Evolutionary conservation across 2,113 vertebrate genomes (phyloP).

Genomic region (Poicephalus meyeri): DNA sequence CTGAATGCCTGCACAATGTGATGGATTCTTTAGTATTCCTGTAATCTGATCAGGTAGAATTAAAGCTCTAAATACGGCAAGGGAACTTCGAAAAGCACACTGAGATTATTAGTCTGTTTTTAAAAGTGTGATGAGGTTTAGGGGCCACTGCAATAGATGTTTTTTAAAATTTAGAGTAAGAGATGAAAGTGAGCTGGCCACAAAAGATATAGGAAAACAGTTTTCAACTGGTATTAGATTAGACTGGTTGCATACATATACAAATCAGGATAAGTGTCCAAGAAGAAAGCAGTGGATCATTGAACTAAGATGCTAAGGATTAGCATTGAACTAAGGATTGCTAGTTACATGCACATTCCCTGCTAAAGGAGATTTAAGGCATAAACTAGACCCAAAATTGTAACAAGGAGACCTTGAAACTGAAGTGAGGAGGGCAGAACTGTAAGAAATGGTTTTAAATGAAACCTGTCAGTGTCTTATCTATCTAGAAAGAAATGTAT

Average conservation of each 20-base stretch:
- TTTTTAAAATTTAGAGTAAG: not conserved
- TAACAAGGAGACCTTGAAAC: not conserved
- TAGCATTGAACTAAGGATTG: no score
- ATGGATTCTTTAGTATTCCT: not conserved
- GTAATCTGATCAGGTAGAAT: not conserved
- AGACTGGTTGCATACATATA: not conserved
- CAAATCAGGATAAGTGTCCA: not conserved
- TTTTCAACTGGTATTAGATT: not conserved
- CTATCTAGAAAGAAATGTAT: conserved; percentile 4
- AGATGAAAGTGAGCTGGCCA: not conserved
- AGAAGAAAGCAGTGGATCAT: not conserved
- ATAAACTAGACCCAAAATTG: not conserved
- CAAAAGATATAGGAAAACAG: not conserved
- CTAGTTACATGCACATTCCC: not conserved
- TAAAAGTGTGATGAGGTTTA: not conserved
- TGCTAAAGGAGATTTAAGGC: not conserved
- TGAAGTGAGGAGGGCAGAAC: not conserved
- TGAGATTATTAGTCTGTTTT: not conserved
- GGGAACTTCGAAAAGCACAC: not conserved
- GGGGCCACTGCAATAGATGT: not conserved
- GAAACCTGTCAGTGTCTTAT: not conserved
- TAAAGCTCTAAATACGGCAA: not conserved
- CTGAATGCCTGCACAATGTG: not conserved
- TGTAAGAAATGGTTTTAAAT: not conserved
- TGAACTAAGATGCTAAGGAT: not conserved